Conservation (phyloP, 2,797 vertebrate species). For the Sebastes hopkinsi region DNA sequence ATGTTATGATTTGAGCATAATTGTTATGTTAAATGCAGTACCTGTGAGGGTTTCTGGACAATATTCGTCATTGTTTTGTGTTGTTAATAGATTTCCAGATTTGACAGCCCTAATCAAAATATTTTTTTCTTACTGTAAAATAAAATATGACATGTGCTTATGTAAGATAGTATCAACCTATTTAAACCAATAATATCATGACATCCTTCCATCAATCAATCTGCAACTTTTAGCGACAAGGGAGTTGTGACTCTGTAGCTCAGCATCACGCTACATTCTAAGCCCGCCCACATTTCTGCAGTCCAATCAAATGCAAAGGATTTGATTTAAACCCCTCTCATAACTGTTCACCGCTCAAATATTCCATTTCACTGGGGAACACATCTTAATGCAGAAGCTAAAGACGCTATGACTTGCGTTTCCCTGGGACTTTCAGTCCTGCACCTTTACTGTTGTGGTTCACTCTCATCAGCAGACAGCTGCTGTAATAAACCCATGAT, state of each 20-base stretch:
- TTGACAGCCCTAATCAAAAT: too few relatives aligned
- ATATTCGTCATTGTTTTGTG: too few relatives aligned
- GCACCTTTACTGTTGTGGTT: not conserved
- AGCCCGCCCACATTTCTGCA: too few relatives aligned
- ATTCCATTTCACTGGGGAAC: not conserved
- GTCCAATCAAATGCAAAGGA: too few relatives aligned
- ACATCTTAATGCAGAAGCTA: not conserved
- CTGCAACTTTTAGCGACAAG: not conserved
- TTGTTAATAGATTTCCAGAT: too few relatives aligned
- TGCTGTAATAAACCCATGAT: not conserved
- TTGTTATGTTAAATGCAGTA: too few relatives aligned
- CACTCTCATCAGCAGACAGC: not conserved
- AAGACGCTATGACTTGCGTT: not conserved
- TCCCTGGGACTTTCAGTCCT: not conserved
- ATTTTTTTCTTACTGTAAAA: not conserved
- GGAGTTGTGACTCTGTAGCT: too few relatives aligned
- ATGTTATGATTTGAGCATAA: too few relatives aligned
- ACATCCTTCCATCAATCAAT: not conserved
- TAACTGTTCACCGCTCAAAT: not conserved
- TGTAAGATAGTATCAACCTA: not conserved
- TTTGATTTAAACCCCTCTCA: too few relatives aligned
- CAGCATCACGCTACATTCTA: too few relatives aligned
- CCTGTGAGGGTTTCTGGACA: too few relatives aligned
- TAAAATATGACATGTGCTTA: fast-evolving
- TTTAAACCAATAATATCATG: not conserved